phyloP scores from a whole-genome alignment of 2,113 vertebrate genomes.

The Tonatia bakeri region DNA sequence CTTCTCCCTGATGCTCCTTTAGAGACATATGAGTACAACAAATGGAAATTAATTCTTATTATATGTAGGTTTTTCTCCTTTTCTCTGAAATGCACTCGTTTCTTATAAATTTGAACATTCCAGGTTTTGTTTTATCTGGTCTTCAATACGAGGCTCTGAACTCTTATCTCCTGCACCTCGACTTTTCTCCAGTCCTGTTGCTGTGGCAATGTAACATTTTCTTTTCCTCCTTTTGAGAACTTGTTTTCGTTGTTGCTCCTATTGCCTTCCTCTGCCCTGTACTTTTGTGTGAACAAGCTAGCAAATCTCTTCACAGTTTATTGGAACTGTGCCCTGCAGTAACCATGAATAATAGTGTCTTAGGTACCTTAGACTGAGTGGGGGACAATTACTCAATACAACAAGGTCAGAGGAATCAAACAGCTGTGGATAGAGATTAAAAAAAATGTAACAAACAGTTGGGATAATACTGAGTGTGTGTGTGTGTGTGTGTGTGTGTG shows the following conservation, averaged over 20 bases:
- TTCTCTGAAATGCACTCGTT: background rate
- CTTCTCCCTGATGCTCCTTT: slow-evolving; percentile 17
- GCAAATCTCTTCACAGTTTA: background rate
- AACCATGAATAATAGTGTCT: background rate
- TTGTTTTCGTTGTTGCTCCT: background rate
- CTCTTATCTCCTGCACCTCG: background rate
- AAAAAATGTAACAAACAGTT: background rate
- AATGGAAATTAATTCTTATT: slow-evolving; percentile 39
- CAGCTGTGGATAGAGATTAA: background rate
- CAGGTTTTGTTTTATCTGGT: background rate
- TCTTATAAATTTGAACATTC: background rate
- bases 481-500: background rate
- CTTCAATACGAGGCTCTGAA: background rate
- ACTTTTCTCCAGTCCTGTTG: background rate
- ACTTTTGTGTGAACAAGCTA: background rate
- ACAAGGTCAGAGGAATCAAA: background rate
- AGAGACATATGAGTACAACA: background rate
- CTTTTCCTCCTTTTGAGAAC: background rate
- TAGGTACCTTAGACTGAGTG: background rate
- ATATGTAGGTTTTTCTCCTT: background rate
- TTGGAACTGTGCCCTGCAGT: background rate
- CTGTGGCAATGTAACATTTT: background rate
- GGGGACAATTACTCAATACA: background rate
- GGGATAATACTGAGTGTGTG: background rate
- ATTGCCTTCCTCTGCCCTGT: background rate